These are phyloP conservation scores for Microtus montanus DNA, from an alignment of 2,113 vertebrate species.

Conservation along the genomic window DNA sequence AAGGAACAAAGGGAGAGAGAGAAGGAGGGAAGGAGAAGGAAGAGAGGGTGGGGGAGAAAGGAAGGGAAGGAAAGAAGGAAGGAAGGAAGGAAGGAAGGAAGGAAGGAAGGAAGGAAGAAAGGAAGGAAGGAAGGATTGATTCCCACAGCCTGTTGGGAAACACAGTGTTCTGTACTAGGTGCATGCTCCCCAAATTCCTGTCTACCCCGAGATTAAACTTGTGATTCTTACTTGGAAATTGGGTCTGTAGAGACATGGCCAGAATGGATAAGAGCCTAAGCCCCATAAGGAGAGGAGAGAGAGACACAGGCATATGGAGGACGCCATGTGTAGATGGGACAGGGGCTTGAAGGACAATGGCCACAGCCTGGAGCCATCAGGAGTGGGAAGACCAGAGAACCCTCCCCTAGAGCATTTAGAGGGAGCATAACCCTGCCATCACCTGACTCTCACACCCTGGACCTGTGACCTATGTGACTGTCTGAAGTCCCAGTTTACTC, in stretches of 20 bases:
- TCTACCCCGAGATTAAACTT: fast-evolving
- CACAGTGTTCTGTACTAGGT: fast-evolving
- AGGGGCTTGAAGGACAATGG: fast-evolving
- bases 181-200: fast-evolving
- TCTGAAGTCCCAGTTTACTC: not conserved
- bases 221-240: not conserved
- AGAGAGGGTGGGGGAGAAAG: too few species aligned
- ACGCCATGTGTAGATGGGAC: fast-evolving
- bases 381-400: not conserved
- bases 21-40: too few species aligned
- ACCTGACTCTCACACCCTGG: not conserved
- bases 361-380: not conserved
- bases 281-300: not conserved
- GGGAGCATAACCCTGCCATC: fast-evolving
- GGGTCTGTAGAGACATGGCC: not conserved
- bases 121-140: fast-evolving
- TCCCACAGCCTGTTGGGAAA: fast-evolving
- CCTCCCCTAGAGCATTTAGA: not conserved
- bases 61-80: too few species aligned
- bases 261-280: too few species aligned
- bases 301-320: not conserved
- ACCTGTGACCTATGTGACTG: not conserved
- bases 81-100: too few species aligned
- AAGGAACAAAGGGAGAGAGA: not conserved
- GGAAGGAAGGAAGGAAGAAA: not conserved